These are phyloP conservation scores for Macrotis lagotis DNA, from an alignment of 2,113 vertebrate genomes.

Conservation along the genomic window DNA sequence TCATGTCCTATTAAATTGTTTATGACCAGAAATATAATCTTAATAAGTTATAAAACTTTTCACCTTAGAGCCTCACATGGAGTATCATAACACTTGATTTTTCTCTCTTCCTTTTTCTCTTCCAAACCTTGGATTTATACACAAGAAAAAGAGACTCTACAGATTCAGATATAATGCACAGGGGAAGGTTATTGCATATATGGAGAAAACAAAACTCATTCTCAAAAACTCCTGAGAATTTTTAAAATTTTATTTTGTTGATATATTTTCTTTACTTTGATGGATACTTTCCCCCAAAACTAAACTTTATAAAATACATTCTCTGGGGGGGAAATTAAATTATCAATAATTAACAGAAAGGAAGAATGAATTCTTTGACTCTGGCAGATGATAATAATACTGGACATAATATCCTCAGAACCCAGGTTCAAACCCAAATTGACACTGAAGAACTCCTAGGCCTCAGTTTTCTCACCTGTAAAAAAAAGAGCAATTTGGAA, in stretches of 20 bases:
- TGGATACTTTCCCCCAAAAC: not conserved
- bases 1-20: not conserved
- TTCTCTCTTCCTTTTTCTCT: not conserved
- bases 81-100: not conserved
- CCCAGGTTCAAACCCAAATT: not conserved
- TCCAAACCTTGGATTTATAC: not conserved
- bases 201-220: not conserved
- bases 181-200: not conserved
- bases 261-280: not conserved
- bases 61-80: not conserved
- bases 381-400: not conserved
- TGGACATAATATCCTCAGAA: not conserved
- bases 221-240: not conserved
- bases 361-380: not conserved
- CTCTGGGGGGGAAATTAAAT: not conserved
- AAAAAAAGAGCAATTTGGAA: not conserved
- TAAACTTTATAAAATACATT: not conserved
- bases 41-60: slow-evolving; percentile 42
- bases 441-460: not conserved
- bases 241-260: not conserved
- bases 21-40: slow-evolving; percentile 6
- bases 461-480: not conserved
- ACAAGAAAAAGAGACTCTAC: not conserved
- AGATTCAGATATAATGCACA: not conserved
- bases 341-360: not conserved